Conservation (phyloP, 2,888 invertebrate species). For the Neoaliturus tenellus region DNA sequence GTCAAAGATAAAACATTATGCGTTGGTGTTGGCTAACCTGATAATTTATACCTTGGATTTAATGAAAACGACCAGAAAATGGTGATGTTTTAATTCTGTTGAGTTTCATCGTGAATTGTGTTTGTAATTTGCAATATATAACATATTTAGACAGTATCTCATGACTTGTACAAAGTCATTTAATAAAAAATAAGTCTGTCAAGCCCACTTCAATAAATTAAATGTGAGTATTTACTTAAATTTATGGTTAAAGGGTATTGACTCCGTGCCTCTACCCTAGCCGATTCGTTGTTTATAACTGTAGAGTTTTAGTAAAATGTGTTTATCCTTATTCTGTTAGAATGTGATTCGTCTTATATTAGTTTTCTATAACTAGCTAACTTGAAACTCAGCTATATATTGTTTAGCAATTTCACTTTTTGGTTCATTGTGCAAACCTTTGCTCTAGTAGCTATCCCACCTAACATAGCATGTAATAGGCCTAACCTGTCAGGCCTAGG, state of each 20-base stretch:
- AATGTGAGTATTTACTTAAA: not conserved
- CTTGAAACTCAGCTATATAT: no score
- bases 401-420: no score
- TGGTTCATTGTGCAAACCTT: no score
- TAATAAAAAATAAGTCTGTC: not conserved
- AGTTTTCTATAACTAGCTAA: no score
- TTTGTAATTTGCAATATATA: not conserved
- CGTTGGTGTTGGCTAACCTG: not conserved
- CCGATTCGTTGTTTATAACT: constrained; percentile 17
- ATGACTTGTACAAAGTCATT: no score
- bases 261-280: not conserved
- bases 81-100: not conserved
- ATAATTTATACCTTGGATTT: not conserved
- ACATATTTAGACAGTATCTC: not conserved
- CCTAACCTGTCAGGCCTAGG: no score
- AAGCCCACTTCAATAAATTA: not conserved
- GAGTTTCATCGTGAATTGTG: not conserved
- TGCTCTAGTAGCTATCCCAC: no score
- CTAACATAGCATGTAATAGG: no score
- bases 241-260: not conserved
- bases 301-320: not conserved
- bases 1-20: not conserved
- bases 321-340: not conserved
- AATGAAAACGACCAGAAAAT: not conserved
- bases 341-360: no score